Base-by-base conservation (phyloP, 2,888 invertebrate species). In the Perithous albicinctus region DNA sequence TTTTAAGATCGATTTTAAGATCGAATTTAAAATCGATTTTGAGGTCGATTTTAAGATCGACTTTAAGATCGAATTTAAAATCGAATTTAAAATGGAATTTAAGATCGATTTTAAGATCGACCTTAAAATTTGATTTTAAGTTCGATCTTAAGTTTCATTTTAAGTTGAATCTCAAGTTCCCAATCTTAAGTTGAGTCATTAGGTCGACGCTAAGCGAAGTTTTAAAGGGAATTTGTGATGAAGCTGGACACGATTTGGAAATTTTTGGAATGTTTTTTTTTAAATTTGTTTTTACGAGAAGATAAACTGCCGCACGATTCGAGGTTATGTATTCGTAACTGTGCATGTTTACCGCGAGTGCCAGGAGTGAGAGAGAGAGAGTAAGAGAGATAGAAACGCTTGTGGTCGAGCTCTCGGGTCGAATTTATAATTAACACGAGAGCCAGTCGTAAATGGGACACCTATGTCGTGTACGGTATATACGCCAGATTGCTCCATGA, bases 351-450 rank as follows among this genome's bases (percentile, higher is more conserved):
- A 86, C 84, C 82, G 76, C 80, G 83, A 83, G 84, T 86, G 26
- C 38, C n/a, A n/a, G n/a, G 43, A 76, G 61, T 51, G 59, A 20
- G 43, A 56, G 51, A 66, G 69, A 70, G 15, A 67, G n/a, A n/a
- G n/a, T n/a, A n/a, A n/a, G n/a, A n/a, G n/a, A n/a, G n/a, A n/a
- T n/a, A n/a, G n/a, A n/a, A n/a, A 20, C 61, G 38, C 75, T 66
- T 18, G 38, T 20, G 41, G 38, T 41, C 77, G 70, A 69, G 74
- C 32, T 85, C 87, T 86, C 80, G 84, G 87, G 86, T 86, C 87
- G 87, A 87, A 88, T 89, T 89, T 89, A 89, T 88, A 88, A 89
- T 89, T 90, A 90, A 89, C 89, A 84, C 67, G 72, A 51, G 77
- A 77, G 63, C 23, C 84, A 85, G 86, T 85, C 72, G 88, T 87